phyloP scores from a whole-genome alignment of 2,797 vertebrate genomes.

The Pangasius krempfi region DNA sequence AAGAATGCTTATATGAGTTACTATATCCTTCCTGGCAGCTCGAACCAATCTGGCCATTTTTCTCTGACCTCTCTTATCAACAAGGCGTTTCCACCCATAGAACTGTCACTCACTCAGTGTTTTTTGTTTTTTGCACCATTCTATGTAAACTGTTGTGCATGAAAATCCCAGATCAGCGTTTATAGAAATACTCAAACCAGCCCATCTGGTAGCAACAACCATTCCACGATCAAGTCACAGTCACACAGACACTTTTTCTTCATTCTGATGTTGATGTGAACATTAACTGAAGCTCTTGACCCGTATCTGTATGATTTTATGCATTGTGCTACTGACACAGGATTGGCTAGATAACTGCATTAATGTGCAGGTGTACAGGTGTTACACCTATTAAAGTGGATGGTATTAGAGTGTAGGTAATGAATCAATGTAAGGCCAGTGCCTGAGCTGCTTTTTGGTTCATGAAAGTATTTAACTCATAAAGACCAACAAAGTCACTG shows the following conservation, averaged over 20 bases:
- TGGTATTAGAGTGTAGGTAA: neutral
- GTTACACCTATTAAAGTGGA: neutral
- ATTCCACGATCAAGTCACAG: neutral
- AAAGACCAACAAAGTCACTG: neutral
- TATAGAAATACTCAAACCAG: neutral
- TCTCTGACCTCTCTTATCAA: neutral
- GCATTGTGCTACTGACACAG: neutral
- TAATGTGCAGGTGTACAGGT: neutral
- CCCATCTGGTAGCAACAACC: neutral
- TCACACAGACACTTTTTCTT: neutral
- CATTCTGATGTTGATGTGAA: neutral
- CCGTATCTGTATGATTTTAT: neutral
- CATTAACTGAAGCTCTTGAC: neutral
- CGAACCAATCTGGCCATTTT: neutral
- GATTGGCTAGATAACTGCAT: neutral
- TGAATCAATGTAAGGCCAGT: neutral
- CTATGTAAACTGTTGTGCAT: neutral
- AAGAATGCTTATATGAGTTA: neutral
- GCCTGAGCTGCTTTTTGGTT: neutral
- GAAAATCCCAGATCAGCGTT: neutral
- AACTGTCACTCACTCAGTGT: neutral
- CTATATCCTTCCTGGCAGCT: neutral
- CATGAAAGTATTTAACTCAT: neutral
- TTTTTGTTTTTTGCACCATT: neutral
- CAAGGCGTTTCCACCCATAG: neutral